phyloP scores from a whole-genome alignment of 2,797 vertebrate species.

The Propithecus deckenii region DNA sequence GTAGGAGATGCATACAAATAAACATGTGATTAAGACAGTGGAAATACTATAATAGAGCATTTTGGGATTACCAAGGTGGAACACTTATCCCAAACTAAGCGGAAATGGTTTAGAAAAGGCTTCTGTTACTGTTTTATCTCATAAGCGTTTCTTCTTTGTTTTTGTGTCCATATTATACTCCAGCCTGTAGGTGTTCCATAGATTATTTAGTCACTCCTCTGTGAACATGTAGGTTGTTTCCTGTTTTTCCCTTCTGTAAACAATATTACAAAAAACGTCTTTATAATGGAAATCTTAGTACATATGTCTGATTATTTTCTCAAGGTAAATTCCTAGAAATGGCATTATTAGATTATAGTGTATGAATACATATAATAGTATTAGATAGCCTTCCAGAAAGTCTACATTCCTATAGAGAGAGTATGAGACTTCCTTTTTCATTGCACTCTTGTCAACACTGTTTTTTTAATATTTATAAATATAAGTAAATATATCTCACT shows the following conservation, averaged over 20 bases:
- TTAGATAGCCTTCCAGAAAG: neutral
- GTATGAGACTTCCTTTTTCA: neutral
- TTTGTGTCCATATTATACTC: neutral
- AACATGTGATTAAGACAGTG: neutral
- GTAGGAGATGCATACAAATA: neutral
- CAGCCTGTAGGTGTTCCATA: neutral
- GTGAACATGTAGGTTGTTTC: neutral
- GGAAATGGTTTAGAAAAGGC: neutral
- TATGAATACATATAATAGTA: neutral
- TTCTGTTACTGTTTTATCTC: neutral
- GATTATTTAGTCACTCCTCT: neutral
- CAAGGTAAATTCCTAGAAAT: neutral
- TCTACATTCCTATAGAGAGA: neutral
- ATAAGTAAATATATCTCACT: neutral
- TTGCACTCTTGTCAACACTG: neutral
- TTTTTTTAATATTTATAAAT: slow-evolving; percentile 11
- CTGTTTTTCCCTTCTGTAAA: neutral
- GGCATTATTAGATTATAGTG: neutral
- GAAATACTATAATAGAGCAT: neutral
- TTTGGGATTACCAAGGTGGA: neutral
- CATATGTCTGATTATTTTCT: neutral
- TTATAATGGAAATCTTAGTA: neutral
- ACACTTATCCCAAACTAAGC: neutral
- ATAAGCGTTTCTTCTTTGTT: neutral
- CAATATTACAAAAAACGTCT: neutral